Percentiles rank a stretch among this genome's conserved stretches.
These are phyloP conservation scores for Dione juno DNA, from an alignment of 2,888 invertebrate genomes.

Conservation along the genomic window DNA sequence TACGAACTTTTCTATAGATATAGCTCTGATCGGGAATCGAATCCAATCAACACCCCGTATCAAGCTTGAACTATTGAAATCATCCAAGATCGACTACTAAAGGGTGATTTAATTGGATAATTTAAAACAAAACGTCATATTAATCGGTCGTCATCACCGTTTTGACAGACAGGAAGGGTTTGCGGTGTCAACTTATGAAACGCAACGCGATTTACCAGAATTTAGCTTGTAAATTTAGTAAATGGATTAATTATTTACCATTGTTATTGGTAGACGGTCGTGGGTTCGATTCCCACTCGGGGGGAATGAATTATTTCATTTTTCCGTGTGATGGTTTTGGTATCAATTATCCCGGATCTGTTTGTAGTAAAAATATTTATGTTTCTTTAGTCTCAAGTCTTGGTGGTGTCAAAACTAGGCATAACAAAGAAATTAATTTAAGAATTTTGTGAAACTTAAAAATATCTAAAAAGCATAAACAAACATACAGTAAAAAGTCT, in stretches of 20 bases:
- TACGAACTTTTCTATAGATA: too few relatives aligned
- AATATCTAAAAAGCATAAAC: too few relatives aligned
- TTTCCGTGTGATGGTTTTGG: neutral
- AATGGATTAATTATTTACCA: slow-evolving; percentile 4
- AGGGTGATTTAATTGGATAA: slow-evolving; percentile 48
- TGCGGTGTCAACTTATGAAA: slow-evolving; percentile 29
- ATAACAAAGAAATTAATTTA: too few relatives aligned
- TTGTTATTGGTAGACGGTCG: neutral
- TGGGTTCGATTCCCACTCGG: neutral
- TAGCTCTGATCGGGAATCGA: neutral
- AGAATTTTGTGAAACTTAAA: too few relatives aligned
- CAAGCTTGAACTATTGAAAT: neutral
- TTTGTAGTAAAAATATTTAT: too few relatives aligned
- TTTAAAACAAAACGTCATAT: slow-evolving; percentile 54
- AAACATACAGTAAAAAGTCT: too few relatives aligned
- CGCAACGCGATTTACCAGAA: slow-evolving; percentile 4
- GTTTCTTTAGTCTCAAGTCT: too few relatives aligned
- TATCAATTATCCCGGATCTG: too few relatives aligned
- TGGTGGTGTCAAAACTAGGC: too few relatives aligned
- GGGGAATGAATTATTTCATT: neutral
- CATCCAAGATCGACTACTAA: neutral
- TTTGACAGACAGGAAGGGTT: slow-evolving; percentile 51
- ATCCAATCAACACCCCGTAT: neutral
- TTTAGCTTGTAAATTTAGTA: slow-evolving; percentile 14
- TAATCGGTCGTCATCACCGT: slow-evolving; percentile 53